These are phyloP conservation scores for Drosophila takahashii DNA, from an alignment of 1,140 invertebrate species.

Conservation along the genomic window DNA sequence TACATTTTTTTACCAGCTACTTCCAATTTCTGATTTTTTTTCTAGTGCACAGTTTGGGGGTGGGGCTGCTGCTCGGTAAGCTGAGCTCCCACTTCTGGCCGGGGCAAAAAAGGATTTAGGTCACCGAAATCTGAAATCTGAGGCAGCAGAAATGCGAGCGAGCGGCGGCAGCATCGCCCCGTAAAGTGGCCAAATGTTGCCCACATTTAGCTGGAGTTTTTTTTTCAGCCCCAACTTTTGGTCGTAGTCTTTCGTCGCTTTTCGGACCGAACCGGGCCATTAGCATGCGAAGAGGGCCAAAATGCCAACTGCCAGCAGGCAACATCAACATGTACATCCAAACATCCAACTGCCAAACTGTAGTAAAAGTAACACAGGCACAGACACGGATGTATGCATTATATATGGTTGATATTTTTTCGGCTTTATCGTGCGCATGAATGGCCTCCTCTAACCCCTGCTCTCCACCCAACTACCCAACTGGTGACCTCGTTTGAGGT, in stretches of 20 bases:
- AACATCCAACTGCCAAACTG: constrained; percentile 12
- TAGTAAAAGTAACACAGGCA: constrained; percentile 12
- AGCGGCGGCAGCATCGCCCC: constrained; percentile 15
- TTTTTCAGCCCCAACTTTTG: constrained; percentile 6
- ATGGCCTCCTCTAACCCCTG: constrained; percentile 37
- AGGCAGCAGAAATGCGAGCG: constrained; percentile 54
- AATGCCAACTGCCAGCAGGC: constrained; percentile 30
- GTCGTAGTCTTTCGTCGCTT: constrained; percentile 16
- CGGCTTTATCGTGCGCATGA: constrained; percentile 79
- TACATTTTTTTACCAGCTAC: too few relatives aligned
- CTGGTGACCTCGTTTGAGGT: constrained; percentile 81
- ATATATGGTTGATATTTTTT: constrained; percentile 66
- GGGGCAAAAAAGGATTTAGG: constrained; percentile 71
- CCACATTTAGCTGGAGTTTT: constrained; percentile 58
- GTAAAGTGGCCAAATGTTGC: constrained; percentile 77
- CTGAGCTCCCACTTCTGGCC: constrained; percentile 55
- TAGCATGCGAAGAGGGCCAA: constrained; percentile 52
- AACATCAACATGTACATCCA: constrained; percentile 6
- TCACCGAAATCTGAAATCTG: constrained; percentile 64
- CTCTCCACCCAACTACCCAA: constrained; percentile 13
- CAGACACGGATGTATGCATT: constrained; percentile 32
- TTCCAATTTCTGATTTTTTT: too few relatives aligned
- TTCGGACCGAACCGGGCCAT: constrained; percentile 29
- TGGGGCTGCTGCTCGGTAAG: constrained; percentile 15
- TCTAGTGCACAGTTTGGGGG: constrained; percentile 32